Conservation (phyloP, 2,113 vertebrate species). For the Hemichromis elongatus region DNA sequence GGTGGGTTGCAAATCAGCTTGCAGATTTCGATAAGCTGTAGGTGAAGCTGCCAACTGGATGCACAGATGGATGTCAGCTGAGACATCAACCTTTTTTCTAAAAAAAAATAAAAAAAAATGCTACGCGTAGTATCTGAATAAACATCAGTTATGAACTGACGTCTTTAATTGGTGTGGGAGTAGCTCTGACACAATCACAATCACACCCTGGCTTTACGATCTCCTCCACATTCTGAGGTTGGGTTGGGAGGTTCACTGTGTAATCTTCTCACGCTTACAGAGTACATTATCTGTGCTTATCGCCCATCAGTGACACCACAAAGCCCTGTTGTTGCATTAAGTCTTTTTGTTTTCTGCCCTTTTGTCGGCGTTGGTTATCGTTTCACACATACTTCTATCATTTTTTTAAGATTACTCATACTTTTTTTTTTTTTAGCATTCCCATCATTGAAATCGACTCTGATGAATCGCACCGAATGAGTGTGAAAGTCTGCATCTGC, state of each 20-base stretch:
- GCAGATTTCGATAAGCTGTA: neutral
- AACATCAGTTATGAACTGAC: neutral
- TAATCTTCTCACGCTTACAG: neutral
- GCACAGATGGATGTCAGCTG: neutral
- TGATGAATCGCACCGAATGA: neutral
- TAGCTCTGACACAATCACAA: neutral
- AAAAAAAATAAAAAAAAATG: fast-evolving
- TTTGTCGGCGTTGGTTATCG: neutral
- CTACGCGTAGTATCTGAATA: neutral
- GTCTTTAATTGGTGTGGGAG: neutral
- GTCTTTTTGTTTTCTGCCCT: neutral
- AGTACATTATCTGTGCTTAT: neutral
- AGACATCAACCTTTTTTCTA: neutral
- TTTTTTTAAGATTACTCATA: neutral
- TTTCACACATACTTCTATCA: neutral
- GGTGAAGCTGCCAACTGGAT: neutral
- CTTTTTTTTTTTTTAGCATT: neutral
- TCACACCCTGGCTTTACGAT: neutral
- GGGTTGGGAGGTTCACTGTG: neutral
- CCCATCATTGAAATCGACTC: neutral
- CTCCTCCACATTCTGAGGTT: neutral
- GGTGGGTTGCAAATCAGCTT: neutral
- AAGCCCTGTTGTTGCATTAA: neutral
- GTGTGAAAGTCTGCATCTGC: neutral
- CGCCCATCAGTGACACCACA: neutral